A percentile compares a stretch with the other conserved stretches of the same genome.
Evolutionary conservation across 2,113 vertebrate genomes (phyloP).

Genomic region (Steatornis caripensis): DNA sequence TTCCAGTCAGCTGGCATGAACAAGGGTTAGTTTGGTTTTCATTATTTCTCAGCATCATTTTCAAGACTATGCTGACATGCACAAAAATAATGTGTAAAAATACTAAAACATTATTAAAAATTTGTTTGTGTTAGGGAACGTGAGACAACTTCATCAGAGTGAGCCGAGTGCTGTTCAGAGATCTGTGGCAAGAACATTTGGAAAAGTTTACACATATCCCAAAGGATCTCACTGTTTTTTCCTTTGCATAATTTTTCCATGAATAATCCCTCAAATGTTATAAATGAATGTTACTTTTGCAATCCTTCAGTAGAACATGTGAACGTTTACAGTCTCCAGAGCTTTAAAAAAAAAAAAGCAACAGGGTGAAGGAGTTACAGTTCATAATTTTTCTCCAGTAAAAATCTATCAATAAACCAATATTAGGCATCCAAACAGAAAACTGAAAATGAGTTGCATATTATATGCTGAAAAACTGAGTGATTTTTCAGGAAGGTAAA

Average conservation of each 20-base stretch:
- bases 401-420: slow-evolving; percentile 28
- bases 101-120: slow-evolving; percentile 49
- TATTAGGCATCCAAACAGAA: neutral
- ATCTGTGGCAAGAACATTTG: slow-evolving; percentile 70
- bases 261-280: slow-evolving; percentile 77
- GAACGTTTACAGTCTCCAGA: slow-evolving; percentile 67
- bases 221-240: slow-evolving; percentile 74
- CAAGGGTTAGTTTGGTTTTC: slow-evolving; percentile 55
- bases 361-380: slow-evolving; percentile 48
- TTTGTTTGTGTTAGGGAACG: slow-evolving; percentile 25
- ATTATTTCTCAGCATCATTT: slow-evolving; percentile 58
- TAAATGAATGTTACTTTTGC: slow-evolving; percentile 74
- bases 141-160: slow-evolving; percentile 41
- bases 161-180: neutral
- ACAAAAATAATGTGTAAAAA: slow-evolving; percentile 39
- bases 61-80: slow-evolving; percentile 50
- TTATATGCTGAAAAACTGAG: neutral
- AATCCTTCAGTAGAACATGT: slow-evolving; percentile 71
- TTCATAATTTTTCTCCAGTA: slow-evolving; percentile 36
- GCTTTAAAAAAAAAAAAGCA: slow-evolving; percentile 11
- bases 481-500: neutral
- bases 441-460: neutral
- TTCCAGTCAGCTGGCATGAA: slow-evolving; percentile 57
- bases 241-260: slow-evolving; percentile 82
- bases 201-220: slow-evolving; percentile 79